Evolutionary conservation across 2,113 vertebrate species (phyloP).

Genomic region (Toxostoma redivivum): DNA sequence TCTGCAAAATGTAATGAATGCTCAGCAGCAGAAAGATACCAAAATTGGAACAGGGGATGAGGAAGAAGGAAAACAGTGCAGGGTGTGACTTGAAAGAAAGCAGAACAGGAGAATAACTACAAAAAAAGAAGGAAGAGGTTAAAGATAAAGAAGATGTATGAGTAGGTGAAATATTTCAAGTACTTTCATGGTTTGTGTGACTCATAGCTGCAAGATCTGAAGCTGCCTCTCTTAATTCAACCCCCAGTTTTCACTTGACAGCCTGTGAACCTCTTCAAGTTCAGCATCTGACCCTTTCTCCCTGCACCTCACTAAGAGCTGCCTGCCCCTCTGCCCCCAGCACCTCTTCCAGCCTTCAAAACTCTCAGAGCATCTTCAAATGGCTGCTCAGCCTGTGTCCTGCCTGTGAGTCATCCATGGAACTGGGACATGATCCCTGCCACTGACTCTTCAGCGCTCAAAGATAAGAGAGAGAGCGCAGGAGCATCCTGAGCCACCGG

Average conservation of each 20-base stretch:
- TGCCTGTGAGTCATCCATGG: accelerated
- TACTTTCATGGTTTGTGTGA: neutral
- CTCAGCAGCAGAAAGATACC: neutral
- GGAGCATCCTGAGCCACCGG: neutral
- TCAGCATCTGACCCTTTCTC: neutral
- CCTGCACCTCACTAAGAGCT: accelerated
- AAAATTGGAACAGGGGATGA: neutral
- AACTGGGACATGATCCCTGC: neutral
- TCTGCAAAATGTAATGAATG: neutral
- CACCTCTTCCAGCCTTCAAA: neutral
- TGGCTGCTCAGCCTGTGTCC: neutral
- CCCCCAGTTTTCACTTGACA: neutral
- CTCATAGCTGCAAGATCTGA: conserved; percentile 4
- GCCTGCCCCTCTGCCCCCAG: neutral
- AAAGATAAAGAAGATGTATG: conserved; percentile 9
- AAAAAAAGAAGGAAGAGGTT: conserved; percentile 18
- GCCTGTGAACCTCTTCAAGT: neutral
- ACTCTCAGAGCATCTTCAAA: neutral
- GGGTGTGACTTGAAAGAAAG: neutral
- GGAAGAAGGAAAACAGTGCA: neutral
- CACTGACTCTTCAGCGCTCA: neutral
- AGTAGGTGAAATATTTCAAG: conserved; percentile 13
- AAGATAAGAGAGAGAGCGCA: neutral
- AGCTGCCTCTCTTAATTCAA: neutral
- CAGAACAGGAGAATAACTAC: neutral